phyloP scores from a whole-genome alignment of 2,797 vertebrate genomes.

The Mareca strepera region DNA sequence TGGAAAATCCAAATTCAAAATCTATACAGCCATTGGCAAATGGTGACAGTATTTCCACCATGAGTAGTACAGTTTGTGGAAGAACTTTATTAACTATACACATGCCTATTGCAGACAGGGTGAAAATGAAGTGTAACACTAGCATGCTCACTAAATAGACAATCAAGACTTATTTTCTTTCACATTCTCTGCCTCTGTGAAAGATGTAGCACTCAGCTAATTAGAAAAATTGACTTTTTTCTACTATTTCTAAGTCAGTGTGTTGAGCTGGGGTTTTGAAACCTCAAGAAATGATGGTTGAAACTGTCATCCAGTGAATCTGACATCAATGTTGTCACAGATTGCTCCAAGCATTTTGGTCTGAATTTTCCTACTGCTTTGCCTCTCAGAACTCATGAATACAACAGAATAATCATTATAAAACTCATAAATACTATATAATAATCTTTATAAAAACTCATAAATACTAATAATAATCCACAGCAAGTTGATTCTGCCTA shows the following conservation, averaged over 20 bases:
- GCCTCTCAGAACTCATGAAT: neutral
- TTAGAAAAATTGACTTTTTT: neutral
- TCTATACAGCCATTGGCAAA: neutral
- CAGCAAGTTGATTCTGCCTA: neutral
- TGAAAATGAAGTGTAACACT: neutral
- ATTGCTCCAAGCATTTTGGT: neutral
- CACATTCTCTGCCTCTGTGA: neutral
- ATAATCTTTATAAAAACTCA: neutral
- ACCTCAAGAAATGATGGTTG: neutral
- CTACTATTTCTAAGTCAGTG: neutral
- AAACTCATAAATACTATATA: neutral
- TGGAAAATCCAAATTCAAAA: neutral
- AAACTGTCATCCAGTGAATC: neutral
- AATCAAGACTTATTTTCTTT: neutral
- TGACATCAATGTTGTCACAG: neutral
- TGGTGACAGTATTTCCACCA: neutral
- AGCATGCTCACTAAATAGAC: fast-evolving
- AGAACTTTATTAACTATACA: neutral
- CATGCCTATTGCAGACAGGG: neutral
- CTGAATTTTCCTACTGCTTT: neutral
- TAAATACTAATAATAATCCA: neutral
- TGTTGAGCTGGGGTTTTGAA: neutral
- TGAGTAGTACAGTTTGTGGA: neutral
- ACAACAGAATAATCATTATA: neutral
- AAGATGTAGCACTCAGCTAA: neutral